Percentiles rank a stretch among this genome's conserved stretches.
phyloP scores from a whole-genome alignment of 2,888 invertebrate genomes.

The Tortricodes alternella region DNA sequence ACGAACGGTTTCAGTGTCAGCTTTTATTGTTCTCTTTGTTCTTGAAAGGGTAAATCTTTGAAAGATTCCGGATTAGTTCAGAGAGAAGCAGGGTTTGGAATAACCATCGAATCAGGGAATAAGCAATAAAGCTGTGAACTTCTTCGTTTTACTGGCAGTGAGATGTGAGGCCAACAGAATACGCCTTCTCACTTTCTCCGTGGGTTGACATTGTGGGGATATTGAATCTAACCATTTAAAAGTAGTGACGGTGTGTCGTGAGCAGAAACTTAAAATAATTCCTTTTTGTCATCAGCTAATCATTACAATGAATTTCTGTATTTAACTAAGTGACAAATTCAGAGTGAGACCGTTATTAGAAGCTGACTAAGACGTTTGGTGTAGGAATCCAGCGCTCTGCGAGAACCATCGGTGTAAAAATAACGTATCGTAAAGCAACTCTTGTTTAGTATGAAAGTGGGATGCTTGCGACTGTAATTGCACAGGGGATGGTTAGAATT shows the following conservation, averaged over 20 bases:
- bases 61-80: background rate
- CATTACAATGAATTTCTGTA: conserved; percentile 22
- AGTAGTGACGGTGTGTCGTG: no score
- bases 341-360: conserved; percentile 26
- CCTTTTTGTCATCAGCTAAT: conserved; percentile 1
- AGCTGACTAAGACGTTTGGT: conserved; percentile 21
- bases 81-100: no score
- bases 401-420: conserved; percentile 16
- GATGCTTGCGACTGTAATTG: background rate
- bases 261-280: no score
- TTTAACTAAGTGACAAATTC: conserved; percentile 27
- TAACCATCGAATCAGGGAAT: no score
- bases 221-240: no score
- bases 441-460: background rate
- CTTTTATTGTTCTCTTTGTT: background rate
- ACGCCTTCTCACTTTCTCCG: no score
- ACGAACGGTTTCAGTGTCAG: conserved; percentile 1
- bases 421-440: conserved; percentile 11
- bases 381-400: conserved; percentile 25
- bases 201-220: no score
- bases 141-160: no score
- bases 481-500: background rate
- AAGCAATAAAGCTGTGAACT: no score
- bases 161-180: no score
- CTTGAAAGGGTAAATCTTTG: background rate